phyloP scores from a whole-genome alignment of 2,113 vertebrate genomes.

The Psilopsiagon aurifrons region DNA sequence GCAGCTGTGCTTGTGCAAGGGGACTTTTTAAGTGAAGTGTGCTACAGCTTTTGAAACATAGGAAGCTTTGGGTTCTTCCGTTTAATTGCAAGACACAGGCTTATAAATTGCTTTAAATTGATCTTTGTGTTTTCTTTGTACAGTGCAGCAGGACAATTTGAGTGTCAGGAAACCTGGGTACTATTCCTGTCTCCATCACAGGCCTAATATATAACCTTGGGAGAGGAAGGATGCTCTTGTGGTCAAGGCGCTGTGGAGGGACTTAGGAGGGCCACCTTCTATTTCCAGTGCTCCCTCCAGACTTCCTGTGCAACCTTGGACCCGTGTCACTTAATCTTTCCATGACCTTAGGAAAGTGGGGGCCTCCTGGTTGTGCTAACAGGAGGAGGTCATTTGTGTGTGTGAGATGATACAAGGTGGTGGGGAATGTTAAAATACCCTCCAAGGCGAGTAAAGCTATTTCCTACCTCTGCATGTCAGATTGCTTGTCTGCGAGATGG shows the following conservation, averaged over 20 bases:
- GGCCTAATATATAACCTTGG: conserved; percentile 13
- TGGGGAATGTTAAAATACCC: conserved; percentile 8
- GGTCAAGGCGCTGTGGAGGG: background rate
- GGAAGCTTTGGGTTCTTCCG: background rate
- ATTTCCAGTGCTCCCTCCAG: conserved; percentile 61
- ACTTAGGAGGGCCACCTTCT: conserved; percentile 39
- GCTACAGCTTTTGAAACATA: background rate
- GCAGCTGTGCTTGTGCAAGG: background rate
- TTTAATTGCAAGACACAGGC: background rate
- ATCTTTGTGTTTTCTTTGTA: background rate
- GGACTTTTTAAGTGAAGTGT: background rate
- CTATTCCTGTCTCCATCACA: conserved; percentile 58
- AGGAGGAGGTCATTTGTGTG: conserved; percentile 33
- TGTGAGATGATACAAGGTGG: background rate
- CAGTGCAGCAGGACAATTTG: background rate
- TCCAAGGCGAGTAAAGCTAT: background rate
- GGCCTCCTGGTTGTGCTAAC: conserved; percentile 17
- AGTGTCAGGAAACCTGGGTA: conserved; percentile 41
- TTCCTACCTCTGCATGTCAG: conserved; percentile 31
- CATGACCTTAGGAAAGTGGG: conserved; percentile 37
- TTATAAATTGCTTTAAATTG: background rate
- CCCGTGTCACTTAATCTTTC: conserved; percentile 60
- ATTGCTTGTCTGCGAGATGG: background rate
- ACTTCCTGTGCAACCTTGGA: conserved; percentile 67
- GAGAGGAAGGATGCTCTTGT: conserved; percentile 64